Base-by-base conservation (phyloP, 2,888 invertebrate genomes). In the Neocrepidodera transversa region DNA sequence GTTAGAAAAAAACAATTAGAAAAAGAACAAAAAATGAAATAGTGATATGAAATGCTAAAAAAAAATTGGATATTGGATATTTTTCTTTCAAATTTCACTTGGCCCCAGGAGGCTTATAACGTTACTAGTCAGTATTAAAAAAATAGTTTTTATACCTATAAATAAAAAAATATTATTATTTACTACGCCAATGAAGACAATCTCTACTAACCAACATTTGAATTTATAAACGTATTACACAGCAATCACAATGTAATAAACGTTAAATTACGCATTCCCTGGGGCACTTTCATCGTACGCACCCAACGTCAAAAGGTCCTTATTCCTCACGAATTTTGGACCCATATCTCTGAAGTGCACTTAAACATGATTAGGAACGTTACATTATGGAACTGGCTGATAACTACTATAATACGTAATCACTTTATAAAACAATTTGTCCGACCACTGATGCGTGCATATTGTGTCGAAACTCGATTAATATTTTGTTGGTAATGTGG, bases 381-480 rank as follows among this genome's bases (percentile, higher is more conserved):
- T 71, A 71, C 71, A 73, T 72, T 71, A 71, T 71, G 75, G 75
- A 72, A 75, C 71, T 73, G 70, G 72, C 74, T 75, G 78, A 79
- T 79, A 77, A 75, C 81, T 76, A 78, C 80, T 79, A 80, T 81
- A 80, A 78, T 83, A 84, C 83, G 84, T 88, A 88, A 88, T 88
- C 88, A 87, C 86, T 86, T 88, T 88, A 88, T 86, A 85, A 87
- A 86, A 87, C 88, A 88, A 88, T 88, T 88, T 88, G 87, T 86
- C 83, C 84, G 82, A 83, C 83, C 84, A 82, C 80, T 86, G 87
- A 86, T 86, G 87, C 88, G 86, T 86, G 86, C 78, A 78, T 81
- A 81, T 81, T 80, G 79, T 78, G 77, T 74, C 72, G 76, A 76
- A 78, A 78, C 77, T 80, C 79, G 77, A 80, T 80, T 80, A 80